These are phyloP conservation scores for Parelbella ahira DNA, from an alignment of 2,888 invertebrate genomes.

Conservation along the genomic window DNA sequence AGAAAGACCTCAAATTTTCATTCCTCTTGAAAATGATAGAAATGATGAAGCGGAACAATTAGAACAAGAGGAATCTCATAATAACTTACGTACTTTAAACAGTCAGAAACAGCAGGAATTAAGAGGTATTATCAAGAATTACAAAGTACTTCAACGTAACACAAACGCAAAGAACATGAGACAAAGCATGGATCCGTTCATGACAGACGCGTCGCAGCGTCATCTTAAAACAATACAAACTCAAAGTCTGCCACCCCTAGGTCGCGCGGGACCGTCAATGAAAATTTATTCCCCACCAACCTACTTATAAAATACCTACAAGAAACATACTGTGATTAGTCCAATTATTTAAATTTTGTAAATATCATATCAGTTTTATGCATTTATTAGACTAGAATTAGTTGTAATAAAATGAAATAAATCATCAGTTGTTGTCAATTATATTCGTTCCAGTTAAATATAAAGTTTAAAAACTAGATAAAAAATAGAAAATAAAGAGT, in stretches of 20 bases:
- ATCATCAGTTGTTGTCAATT: constrained; percentile 1
- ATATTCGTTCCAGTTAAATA: constrained; percentile 3
- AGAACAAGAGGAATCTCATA: constrained; percentile 34
- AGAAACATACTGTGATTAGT: constrained; percentile 49
- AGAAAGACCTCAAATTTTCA: constrained; percentile 42
- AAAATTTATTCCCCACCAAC: constrained; percentile 68
- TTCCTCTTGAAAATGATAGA: constrained; percentile 36
- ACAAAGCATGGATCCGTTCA: constrained; percentile 41
- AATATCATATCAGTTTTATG: constrained; percentile 47
- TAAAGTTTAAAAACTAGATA: too few relatives aligned
- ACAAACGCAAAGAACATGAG: constrained; percentile 44
- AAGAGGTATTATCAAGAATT: constrained; percentile 64
- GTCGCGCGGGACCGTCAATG: constrained; percentile 67
- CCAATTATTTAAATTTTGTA: constrained; percentile 42
- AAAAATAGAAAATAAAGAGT: constrained; percentile 21
- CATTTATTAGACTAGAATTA: constrained; percentile 59
- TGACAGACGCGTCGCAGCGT: constrained; percentile 47
- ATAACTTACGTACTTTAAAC: constrained; percentile 39
- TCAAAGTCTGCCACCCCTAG: constrained; percentile 59
- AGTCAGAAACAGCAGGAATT: constrained; percentile 54
- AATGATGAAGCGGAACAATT: constrained; percentile 31
- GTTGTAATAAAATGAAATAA: constrained; percentile 27
- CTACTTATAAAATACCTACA: constrained; percentile 52
- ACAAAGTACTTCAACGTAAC: constrained; percentile 67
- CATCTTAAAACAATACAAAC: constrained; percentile 46